A percentile compares a stretch with the other conserved stretches of the same genome.
Conservation (phyloP, 2,113 vertebrate genomes). For the Calidris pygmaea region DNA sequence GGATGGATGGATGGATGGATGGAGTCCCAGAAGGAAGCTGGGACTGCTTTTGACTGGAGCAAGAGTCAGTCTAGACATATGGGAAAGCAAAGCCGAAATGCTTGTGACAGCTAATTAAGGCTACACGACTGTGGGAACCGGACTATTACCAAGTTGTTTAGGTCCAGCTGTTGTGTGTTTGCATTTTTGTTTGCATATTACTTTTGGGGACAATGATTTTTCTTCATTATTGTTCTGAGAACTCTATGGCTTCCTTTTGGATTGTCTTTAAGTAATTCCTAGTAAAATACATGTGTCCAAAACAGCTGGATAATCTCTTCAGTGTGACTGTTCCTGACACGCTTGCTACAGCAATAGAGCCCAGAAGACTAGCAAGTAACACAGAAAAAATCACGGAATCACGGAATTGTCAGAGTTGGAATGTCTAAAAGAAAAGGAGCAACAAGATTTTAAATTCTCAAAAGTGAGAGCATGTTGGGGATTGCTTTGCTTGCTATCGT, state of each 20-base stretch:
- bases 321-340: neutral
- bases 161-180: neutral
- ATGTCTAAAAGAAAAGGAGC: neutral
- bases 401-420: too few relatives aligned
- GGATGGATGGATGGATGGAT: neutral
- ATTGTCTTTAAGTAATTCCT: neutral
- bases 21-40: neutral
- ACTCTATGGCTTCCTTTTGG: neutral
- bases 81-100: neutral
- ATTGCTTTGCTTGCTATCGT: neutral
- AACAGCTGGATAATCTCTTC: neutral
- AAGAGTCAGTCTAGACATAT: neutral
- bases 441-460: neutral
- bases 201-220: neutral
- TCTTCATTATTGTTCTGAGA: neutral
- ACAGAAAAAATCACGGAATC: neutral
- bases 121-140: rapidly evolving
- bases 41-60: neutral
- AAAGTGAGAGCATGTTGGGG: neutral
- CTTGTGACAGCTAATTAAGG: neutral
- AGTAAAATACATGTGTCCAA: neutral
- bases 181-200: neutral
- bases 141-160: neutral
- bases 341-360: neutral
- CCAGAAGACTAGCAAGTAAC: neutral